These are phyloP conservation scores for Rhea americana DNA, from an alignment of 2,113 vertebrate species.

Conservation along the genomic window DNA sequence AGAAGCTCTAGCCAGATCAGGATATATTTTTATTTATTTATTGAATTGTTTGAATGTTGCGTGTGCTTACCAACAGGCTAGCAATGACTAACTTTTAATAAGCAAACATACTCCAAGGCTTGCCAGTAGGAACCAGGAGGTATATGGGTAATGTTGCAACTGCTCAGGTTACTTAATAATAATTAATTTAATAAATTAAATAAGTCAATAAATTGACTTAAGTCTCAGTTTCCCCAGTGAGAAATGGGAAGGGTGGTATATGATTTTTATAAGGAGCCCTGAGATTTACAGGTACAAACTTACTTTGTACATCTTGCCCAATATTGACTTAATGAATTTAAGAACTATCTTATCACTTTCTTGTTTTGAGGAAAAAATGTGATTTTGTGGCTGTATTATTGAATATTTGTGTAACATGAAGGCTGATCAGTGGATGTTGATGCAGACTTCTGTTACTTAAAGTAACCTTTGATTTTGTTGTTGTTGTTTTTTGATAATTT, in stretches of 20 bases:
- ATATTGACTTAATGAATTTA: not conserved
- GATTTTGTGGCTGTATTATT: not conserved
- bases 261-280: not conserved
- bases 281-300: not conserved
- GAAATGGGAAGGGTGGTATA: not conserved
- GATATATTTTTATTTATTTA: not conserved
- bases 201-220: not conserved
- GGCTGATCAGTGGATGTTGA: not conserved
- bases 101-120: not conserved
- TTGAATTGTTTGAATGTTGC: not conserved
- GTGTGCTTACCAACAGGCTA: not conserved
- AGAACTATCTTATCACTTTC: not conserved
- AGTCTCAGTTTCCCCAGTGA: not conserved
- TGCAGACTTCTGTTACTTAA: not conserved
- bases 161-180: not conserved
- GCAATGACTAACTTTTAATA: not conserved
- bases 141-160: not conserved
- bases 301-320: not conserved
- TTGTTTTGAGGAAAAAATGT: not conserved
- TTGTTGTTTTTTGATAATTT: no score
- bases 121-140: not conserved
- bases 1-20: not conserved
- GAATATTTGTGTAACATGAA: not conserved
- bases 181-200: not conserved
- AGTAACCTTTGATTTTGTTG: no score